Evolutionary conservation across 92 coral and sea anemone genomes (phyloP).

Genomic region (Metridium senile): DNA sequence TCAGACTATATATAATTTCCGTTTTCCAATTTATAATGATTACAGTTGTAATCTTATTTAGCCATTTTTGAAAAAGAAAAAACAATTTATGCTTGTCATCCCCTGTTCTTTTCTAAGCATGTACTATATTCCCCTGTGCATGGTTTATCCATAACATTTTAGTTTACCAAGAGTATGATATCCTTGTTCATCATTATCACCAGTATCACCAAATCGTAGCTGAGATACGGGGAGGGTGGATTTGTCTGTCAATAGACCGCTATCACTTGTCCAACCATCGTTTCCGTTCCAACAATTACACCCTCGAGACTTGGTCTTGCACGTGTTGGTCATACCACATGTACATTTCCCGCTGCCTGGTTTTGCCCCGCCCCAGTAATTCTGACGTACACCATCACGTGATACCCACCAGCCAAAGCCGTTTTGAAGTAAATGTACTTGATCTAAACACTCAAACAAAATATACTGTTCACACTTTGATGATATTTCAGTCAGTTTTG

Average conservation of each 20-base stretch:
- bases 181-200: constrained; percentile 37
- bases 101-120: too few relatives aligned
- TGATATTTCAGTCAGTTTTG: constrained; percentile 56
- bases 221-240: constrained; percentile 61
- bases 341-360: constrained; percentile 60
- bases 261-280: constrained; percentile 56
- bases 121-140: too few relatives aligned
- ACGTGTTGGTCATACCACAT: constrained; percentile 71
- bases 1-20: too few relatives aligned
- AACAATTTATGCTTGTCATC: too few relatives aligned
- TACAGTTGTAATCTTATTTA: too few relatives aligned
- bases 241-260: constrained; percentile 69
- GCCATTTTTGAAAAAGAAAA: too few relatives aligned
- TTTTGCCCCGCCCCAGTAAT: constrained; percentile 79
- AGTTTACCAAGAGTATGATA: constrained; percentile 76
- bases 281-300: constrained; percentile 55
- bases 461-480: constrained; percentile 66
- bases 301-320: constrained; percentile 28
- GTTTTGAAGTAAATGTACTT: constrained; percentile 7
- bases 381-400: constrained; percentile 61
- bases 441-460: constrained; percentile 45
- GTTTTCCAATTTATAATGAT: too few relatives aligned
- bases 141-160: constrained; percentile 61
- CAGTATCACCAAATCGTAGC: constrained; percentile 62
- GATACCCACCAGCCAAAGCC: constrained; percentile 74